Conservation (phyloP, 2,113 vertebrate genomes). For the Grammomys surdaster region DNA sequence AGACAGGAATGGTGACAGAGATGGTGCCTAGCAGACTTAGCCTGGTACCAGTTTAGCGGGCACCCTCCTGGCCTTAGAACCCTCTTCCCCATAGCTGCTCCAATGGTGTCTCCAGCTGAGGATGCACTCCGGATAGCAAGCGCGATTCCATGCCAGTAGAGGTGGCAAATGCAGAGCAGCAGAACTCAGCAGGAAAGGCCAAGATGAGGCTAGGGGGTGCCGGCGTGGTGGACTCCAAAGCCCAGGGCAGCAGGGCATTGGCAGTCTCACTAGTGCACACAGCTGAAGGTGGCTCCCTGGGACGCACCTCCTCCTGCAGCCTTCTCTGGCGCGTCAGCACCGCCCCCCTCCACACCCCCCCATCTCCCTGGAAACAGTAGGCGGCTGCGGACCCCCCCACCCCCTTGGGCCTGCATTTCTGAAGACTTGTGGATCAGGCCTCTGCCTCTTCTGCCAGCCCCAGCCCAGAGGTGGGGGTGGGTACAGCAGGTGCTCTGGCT, state of each 20-base stretch:
- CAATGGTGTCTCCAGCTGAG: neutral
- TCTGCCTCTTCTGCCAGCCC: neutral
- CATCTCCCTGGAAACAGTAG: slow-evolving; percentile 47
- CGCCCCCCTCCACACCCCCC: slow-evolving; percentile 27
- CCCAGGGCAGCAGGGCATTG: neutral
- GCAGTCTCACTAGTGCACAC: slow-evolving; percentile 12
- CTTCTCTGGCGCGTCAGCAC: neutral
- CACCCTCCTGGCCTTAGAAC: neutral
- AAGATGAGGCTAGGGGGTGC: fast-evolving
- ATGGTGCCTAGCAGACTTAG: neutral
- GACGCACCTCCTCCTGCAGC: slow-evolving; percentile 7
- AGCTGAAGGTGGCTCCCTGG: slow-evolving; percentile 19
- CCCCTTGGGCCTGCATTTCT: neutral
- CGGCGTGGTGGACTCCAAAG: neutral
- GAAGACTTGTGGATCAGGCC: neutral
- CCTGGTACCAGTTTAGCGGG: neutral
- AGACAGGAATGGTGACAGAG: neutral
- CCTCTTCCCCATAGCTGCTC: neutral
- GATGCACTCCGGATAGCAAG: neutral
- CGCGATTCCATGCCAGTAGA: neutral
- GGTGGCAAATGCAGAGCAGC: neutral
- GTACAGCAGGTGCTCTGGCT: neutral
- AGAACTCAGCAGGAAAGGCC: neutral
- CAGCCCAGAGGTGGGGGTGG: neutral
- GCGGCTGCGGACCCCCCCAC: neutral